Evolutionary conservation across 2,113 vertebrate genomes (phyloP), one percentile per base, ranked within the genome.

Genomic region (Silurus asotus): DNA sequence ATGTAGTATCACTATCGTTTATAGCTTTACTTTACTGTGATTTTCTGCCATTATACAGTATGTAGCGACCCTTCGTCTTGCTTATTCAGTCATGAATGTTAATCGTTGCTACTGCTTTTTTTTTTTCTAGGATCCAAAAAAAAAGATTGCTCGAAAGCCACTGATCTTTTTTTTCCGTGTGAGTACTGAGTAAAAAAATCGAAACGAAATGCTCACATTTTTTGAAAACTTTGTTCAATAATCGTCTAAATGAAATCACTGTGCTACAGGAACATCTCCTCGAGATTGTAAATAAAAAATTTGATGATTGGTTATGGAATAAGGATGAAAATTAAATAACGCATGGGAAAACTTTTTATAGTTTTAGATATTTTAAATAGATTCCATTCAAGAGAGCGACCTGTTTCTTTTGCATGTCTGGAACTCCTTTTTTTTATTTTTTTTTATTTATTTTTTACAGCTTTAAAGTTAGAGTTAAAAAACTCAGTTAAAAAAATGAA

Each of bases 11-110:
- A 25, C 23, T 20, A 28, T 72, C 17, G 19, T 14, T 67, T 81
- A 37, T 59, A 48, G 19, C 81, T 64, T 86, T 51, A 62, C 10
- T 81, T 86, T 64, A 74, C 84, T 86, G 85, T 82, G 45, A 86
- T 74, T 59, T 80, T 62, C 53, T 58, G 0, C 19, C 11, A 81
- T 69, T 70, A 17, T 74, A 37, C 37, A 37, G 37, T 37, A 37
- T 37, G 37, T 37, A 37, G 45, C 70, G 75, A 70, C 65, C 7
- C 23, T 11, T 17, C 67, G 19, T 4, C 8, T 51, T 8, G 6
- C 64, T 74, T 85, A 67, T 55, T 76, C 58, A 28, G 20, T 65
- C 15, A 20, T 48, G n/a, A n/a, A n/a, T 74, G 82, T 83, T 83
- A 72, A 8, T 20, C 49, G 45, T 56, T 8, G 11, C 51, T 59